phyloP scores from a whole-genome alignment of 2,888 invertebrate species.

The Smittia aterrima region DNA sequence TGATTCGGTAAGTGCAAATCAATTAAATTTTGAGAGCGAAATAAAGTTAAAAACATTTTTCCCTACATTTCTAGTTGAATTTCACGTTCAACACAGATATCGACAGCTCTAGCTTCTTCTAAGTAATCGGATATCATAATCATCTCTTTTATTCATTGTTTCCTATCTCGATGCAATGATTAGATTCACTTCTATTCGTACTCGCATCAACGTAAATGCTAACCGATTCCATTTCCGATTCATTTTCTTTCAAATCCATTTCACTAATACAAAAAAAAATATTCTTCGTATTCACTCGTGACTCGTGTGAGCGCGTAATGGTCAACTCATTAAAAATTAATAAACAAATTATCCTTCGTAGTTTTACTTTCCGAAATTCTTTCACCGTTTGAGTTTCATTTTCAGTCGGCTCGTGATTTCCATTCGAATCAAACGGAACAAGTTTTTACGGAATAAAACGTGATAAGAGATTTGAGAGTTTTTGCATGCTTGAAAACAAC shows the following conservation, averaged over 20 bases:
- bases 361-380: slow-evolving; percentile 21
- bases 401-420: slow-evolving; percentile 37
- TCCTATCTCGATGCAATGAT: too few relatives aligned
- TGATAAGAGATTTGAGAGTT: background rate
- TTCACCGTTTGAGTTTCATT: slow-evolving; percentile 29
- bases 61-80: too few relatives aligned
- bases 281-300: background rate
- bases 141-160: too few relatives aligned
- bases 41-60: too few relatives aligned
- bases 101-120: too few relatives aligned
- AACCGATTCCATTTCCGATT: too few relatives aligned
- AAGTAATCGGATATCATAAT: too few relatives aligned
- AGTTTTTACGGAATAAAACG: background rate
- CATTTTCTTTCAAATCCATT: background rate
- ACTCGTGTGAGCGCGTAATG: background rate
- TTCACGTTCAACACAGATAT: too few relatives aligned
- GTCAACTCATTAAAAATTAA: slow-evolving; percentile 36
- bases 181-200: too few relatives aligned
- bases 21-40: too few relatives aligned
- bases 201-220: too few relatives aligned
- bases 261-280: background rate
- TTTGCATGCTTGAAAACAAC: background rate
- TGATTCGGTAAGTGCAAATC: too few relatives aligned
- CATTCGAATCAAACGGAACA: slow-evolving; percentile 21
- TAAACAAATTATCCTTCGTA: slow-evolving; percentile 37